Conservation (phyloP, 2,888 invertebrate genomes). For the Ditula angustiorana region DNA sequence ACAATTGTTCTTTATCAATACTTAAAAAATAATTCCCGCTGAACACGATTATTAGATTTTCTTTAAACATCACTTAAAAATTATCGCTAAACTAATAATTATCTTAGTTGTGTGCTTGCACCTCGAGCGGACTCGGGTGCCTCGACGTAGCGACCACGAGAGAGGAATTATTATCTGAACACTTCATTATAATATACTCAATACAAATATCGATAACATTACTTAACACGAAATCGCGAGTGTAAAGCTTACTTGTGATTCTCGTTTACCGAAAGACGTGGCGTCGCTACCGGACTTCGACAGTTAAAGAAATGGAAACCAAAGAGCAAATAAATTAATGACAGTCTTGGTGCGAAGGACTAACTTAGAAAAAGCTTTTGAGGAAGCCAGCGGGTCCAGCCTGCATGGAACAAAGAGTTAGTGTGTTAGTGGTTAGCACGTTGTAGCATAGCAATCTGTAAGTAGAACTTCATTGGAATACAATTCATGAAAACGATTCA, state of each 20-base stretch:
- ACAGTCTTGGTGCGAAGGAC: constrained; percentile 83
- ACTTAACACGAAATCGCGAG: constrained; percentile 71
- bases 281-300: constrained; percentile 70
- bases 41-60: constrained; percentile 78
- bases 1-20: constrained; percentile 74
- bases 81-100: constrained; percentile 79
- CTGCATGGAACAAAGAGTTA: constrained; percentile 82
- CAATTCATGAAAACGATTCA: neutral
- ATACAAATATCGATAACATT: constrained; percentile 66
- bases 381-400: constrained; percentile 97
- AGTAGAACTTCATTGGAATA: neutral
- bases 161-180: constrained; percentile 76
- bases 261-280: constrained; percentile 67
- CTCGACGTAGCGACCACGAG: constrained; percentile 64
- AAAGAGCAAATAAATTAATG: constrained; percentile 78
- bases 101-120: constrained; percentile 76
- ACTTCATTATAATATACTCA: constrained; percentile 77
- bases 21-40: constrained; percentile 82
- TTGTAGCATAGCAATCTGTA: constrained; percentile 45
- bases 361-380: constrained; percentile 96
- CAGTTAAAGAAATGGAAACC: constrained; percentile 70
- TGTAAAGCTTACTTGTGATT: constrained; percentile 70
- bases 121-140: constrained; percentile 51
- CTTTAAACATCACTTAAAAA: constrained; percentile 78
- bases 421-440: constrained; percentile 42